Evolutionary conservation across 2,888 invertebrate genomes (phyloP), one percentile per base, ranked within the genome.

Genomic region (Villa cingulata): DNA sequence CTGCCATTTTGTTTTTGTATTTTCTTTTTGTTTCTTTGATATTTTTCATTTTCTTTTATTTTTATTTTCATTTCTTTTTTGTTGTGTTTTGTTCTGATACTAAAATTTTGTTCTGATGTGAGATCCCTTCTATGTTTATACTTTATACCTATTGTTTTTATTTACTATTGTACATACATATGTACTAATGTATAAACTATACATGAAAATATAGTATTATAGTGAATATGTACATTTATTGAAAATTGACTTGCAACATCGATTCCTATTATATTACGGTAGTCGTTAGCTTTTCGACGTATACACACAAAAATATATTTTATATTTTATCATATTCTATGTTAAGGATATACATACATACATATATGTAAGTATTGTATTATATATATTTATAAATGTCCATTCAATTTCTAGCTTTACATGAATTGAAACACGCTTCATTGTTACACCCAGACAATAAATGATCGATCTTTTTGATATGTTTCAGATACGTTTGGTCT

Each of bases 371-470:
- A 6, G 23, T 23, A 23, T n/a, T n/a, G n/a, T n/a, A n/a, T n/a
- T n/a, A n/a, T 23, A 23, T 7, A 23, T 23, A 23, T 23, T 23
- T 7, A 23, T 23, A 23, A 23, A 23, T 38, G 42, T 7, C 43
- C 38, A 37, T 42, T 38, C 43, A 38, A 32, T 38, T 41, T n/a
- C 12, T 32, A 41, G 34, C 47, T 47, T 47, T 34, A 43, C 47
- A 43, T n/a, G n/a, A n/a, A 43, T 42, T 41, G 37, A 41, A 37
- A 43, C 47, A 47, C 29, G 47, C 19, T 47, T 51, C 47, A 48
- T 53, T 53, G 53, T 53, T 53, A 49, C 53, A 53, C 53, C 53
- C 53, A 51, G 50, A 53, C 53, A 53, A 53, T 53, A 53, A 53
- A 42, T 37, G 50, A 51, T 53, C 53, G 51, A 53, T 50, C 48